Percentiles rank a stretch among this genome's conserved stretches.
These are phyloP conservation scores for Mesorhabditis spiculigera DNA, from an alignment of 2,888 invertebrate species.

Conservation along the genomic window DNA sequence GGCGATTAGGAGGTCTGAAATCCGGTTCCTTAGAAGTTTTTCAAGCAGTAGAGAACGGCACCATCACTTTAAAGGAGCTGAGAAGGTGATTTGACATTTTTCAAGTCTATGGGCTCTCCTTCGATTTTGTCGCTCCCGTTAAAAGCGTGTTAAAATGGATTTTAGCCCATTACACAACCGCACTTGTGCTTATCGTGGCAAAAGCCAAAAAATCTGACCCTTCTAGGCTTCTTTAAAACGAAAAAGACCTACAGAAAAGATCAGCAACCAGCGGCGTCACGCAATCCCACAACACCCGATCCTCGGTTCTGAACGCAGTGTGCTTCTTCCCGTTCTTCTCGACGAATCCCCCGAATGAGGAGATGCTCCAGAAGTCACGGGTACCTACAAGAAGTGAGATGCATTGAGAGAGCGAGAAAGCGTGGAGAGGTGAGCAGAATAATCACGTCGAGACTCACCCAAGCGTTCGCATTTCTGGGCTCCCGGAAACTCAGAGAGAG, in stretches of 20 bases:
- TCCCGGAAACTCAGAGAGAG: slow-evolving; percentile 2
- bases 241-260: slow-evolving; percentile 28
- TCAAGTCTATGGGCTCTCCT: no score
- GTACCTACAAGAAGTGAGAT: slow-evolving; percentile 24
- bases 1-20: slow-evolving; percentile 38
- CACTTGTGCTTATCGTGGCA: no score
- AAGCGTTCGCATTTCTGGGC: slow-evolving; percentile 1
- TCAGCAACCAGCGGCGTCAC: slow-evolving; percentile 45
- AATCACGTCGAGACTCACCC: background rate
- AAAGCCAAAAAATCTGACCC: no score
- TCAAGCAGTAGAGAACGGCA: background rate
- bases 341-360: slow-evolving; percentile 38
- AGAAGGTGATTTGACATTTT: no score
- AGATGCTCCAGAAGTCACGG: slow-evolving; percentile 40
- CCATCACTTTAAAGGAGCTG: no score
- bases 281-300: slow-evolving; percentile 43
- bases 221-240: background rate
- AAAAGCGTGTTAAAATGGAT: no score
- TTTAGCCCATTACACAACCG: no score
- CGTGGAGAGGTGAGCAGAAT: no score
- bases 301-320: slow-evolving; percentile 35
- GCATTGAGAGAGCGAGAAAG: background rate
- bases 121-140: no score
- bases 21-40: background rate
- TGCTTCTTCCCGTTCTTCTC: slow-evolving; percentile 33